These are phyloP conservation scores for Parazoanthus darwini DNA, from an alignment of 92 coral and sea anemone genomes.

Conservation along the genomic window DNA sequence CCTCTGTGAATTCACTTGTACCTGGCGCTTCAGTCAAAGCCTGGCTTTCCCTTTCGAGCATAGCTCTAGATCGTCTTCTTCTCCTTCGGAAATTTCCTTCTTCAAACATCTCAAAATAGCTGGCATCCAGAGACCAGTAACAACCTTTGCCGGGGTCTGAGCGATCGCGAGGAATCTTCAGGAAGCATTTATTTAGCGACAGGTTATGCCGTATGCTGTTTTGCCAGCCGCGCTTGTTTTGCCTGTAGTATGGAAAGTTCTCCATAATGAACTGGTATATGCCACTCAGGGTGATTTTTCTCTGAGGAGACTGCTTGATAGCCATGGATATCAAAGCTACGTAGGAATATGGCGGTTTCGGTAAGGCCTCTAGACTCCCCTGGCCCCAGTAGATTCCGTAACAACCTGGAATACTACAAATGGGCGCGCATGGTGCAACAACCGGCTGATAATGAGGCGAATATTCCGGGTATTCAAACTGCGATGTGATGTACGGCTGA, in stretches of 20 bases:
- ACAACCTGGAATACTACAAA: slow-evolving; percentile 40
- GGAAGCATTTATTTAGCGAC: slow-evolving; percentile 95
- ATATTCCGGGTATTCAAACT: background rate
- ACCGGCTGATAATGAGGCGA: background rate
- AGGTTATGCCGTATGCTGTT: slow-evolving; percentile 96
- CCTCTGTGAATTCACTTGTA: background rate
- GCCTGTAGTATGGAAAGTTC: slow-evolving; percentile 95
- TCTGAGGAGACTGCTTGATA: slow-evolving; percentile 88
- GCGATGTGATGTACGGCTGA: slow-evolving; percentile 11
- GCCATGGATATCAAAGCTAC: slow-evolving; percentile 98
- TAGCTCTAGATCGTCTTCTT: slow-evolving; percentile 65
- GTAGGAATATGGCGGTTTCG: slow-evolving; percentile 98
- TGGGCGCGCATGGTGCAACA: background rate
- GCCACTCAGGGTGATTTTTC: slow-evolving; percentile 88
- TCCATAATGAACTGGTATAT: slow-evolving; percentile 96
- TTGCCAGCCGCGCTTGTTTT: slow-evolving; percentile 98
- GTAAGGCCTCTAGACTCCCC: slow-evolving; percentile 62
- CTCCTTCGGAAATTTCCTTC: slow-evolving; percentile 96
- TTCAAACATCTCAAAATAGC: slow-evolving; percentile 96
- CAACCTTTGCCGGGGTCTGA: slow-evolving; percentile 99
- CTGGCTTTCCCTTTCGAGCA: slow-evolving; percentile 12
- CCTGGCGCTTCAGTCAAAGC: background rate
- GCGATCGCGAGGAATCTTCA: slow-evolving; percentile 90
- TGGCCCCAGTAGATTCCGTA: slow-evolving; percentile 38
- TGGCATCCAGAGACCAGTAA: slow-evolving; percentile 92